Conservation (phyloP, 2,888 invertebrate genomes). For the Trimorus sp. region DNA sequence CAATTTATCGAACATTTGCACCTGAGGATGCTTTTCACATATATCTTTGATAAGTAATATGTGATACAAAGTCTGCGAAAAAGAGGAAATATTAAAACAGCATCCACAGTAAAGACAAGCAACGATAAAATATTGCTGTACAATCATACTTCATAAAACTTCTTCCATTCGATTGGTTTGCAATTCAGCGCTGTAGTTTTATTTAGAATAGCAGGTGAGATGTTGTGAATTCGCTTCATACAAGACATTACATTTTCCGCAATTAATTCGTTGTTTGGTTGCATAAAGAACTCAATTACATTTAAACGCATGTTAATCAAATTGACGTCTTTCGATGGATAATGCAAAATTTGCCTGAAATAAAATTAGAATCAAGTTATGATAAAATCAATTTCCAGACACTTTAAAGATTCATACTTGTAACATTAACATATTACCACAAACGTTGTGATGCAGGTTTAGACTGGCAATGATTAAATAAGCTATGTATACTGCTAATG, state of each 20-base stretch:
- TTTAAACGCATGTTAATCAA: constrained; percentile 86
- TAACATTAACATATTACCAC: constrained; percentile 81
- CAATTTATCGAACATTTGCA: constrained; percentile 74
- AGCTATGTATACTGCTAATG: constrained; percentile 86
- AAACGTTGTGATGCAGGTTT: constrained; percentile 86
- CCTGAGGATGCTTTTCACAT: constrained; percentile 67
- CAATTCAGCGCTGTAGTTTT: constrained; percentile 73
- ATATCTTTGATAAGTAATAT: constrained; percentile 75
- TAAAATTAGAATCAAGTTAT: neutral
- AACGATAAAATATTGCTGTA: neutral
- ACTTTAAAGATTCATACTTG: too few species aligned
- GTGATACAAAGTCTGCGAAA: constrained; percentile 72
- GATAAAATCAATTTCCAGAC: neutral
- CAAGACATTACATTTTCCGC: constrained; percentile 82
- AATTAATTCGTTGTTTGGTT: constrained; percentile 85
- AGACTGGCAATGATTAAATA: constrained; percentile 88
- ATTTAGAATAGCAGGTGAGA: constrained; percentile 70
- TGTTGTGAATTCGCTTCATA: constrained; percentile 70
- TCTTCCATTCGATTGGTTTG: constrained; percentile 74
- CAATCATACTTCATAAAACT: constrained; percentile 71
- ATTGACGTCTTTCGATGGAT: constrained; percentile 86
- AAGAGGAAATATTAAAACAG: neutral
- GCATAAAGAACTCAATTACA: constrained; percentile 87
- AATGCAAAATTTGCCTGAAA: constrained; percentile 86
- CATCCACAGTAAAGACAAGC: neutral